Evolutionary conservation across 2,888 invertebrate species (phyloP).

Genomic region (Coecobrya sp.): DNA sequence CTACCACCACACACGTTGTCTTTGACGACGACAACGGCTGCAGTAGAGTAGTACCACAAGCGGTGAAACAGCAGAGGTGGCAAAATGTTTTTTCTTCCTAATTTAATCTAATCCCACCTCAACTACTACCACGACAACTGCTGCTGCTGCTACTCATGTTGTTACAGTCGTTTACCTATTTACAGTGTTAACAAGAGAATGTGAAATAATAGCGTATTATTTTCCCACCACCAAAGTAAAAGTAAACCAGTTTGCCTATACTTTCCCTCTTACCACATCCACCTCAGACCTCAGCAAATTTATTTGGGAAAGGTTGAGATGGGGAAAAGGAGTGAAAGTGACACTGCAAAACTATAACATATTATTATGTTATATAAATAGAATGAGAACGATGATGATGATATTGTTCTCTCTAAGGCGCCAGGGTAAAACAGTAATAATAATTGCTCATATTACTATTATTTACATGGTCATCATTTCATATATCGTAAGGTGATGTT

Average conservation of each 20-base stretch:
- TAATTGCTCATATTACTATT: constrained; percentile 55
- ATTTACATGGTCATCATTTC: constrained; percentile 19
- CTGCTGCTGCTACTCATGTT: background rate
- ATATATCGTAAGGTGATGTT: constrained; percentile 5
- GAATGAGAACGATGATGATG: background rate
- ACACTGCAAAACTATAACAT: constrained; percentile 4
- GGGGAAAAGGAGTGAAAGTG: constrained; percentile 49
- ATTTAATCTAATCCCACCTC: constrained; percentile 54
- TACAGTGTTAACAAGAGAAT: background rate
- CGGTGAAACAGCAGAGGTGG: constrained; percentile 13
- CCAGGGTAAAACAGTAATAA: background rate
- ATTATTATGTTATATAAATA: constrained; percentile 14
- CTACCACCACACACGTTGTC: background rate
- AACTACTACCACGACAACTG: background rate
- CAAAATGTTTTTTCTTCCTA: constrained; percentile 20
- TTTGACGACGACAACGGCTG: background rate
- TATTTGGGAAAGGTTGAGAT: constrained; percentile 18
- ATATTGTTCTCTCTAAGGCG: background rate
- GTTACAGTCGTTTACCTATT: background rate
- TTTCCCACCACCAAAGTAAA: background rate
- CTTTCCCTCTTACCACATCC: background rate
- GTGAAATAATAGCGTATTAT: background rate
- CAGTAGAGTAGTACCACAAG: too few species aligned
- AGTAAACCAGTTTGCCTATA: background rate
- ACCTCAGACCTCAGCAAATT: background rate